These are phyloP conservation scores for Drosophila robusta DNA, from an alignment of 2,888 invertebrate species.

Conservation along the genomic window DNA sequence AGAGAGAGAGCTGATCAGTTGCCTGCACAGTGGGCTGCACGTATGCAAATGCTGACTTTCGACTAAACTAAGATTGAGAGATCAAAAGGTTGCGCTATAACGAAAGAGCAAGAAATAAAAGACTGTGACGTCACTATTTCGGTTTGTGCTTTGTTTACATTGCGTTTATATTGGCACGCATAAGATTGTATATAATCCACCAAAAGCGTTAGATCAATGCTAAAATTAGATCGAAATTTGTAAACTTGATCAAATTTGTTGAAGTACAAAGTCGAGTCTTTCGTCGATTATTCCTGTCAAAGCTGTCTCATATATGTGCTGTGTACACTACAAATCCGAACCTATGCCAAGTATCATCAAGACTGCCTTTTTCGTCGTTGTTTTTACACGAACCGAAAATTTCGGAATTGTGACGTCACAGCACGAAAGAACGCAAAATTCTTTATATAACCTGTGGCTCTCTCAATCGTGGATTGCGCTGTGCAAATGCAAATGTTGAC, in stretches of 20 bases:
- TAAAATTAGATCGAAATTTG: too few relatives aligned
- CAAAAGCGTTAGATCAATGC: too few relatives aligned
- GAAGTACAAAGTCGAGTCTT: too few relatives aligned
- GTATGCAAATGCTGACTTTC: slow-evolving; percentile 33
- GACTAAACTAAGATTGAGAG: slow-evolving; percentile 1
- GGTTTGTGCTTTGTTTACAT: not conserved
- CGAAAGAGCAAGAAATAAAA: not conserved
- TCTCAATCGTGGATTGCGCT: not conserved
- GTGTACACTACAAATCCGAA: too few relatives aligned
- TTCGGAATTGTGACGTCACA: not conserved
- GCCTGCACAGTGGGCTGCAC: slow-evolving; percentile 42
- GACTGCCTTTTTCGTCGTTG: not conserved
- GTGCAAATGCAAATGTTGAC: slow-evolving; percentile 25
- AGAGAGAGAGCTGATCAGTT: slow-evolving; percentile 25
- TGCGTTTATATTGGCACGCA: too few relatives aligned
- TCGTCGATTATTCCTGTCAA: too few relatives aligned
- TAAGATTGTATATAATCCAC: too few relatives aligned
- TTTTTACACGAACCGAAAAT: not conserved
- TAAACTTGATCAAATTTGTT: too few relatives aligned
- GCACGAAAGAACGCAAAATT: not conserved
- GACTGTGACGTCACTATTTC: not conserved
- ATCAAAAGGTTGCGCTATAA: not conserved
- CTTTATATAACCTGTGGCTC: not conserved
- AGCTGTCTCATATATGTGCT: too few relatives aligned
- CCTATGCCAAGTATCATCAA: too few relatives aligned